Evolutionary conservation across 2,797 vertebrate species (phyloP).

Genomic region (Morus bassanus): DNA sequence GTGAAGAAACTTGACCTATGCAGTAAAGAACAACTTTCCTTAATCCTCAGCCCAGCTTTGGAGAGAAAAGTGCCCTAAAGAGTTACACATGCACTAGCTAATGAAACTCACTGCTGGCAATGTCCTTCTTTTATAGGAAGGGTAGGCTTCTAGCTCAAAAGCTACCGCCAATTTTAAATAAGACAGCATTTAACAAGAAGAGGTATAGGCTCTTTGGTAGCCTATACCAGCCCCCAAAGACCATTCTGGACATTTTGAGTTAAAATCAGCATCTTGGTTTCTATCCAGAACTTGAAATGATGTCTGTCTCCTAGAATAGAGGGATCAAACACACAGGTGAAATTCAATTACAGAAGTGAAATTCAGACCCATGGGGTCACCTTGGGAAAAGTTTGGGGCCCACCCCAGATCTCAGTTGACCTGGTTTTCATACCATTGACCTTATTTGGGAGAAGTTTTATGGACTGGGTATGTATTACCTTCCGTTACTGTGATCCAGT

Average conservation of each 20-base stretch:
- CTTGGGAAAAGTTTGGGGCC: background rate
- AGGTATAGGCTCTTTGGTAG: background rate
- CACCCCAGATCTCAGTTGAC: background rate
- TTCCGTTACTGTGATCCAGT: background rate
- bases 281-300: background rate
- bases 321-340: background rate
- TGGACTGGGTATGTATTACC: background rate
- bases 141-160: background rate
- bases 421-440: background rate
- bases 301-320: background rate
- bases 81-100: background rate
- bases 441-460: background rate
- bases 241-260: background rate
- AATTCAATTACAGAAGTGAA: background rate
- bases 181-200: background rate
- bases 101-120: background rate
- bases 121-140: background rate
- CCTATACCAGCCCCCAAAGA: background rate
- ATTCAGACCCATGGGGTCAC: background rate
- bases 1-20: background rate
- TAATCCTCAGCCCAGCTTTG: background rate
- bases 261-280: background rate
- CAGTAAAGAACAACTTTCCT: background rate
- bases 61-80: background rate
- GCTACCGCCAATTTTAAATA: background rate